Evolutionary conservation across 2,888 invertebrate genomes (phyloP).

Genomic region (Himalopsyche tibetana): DNA sequence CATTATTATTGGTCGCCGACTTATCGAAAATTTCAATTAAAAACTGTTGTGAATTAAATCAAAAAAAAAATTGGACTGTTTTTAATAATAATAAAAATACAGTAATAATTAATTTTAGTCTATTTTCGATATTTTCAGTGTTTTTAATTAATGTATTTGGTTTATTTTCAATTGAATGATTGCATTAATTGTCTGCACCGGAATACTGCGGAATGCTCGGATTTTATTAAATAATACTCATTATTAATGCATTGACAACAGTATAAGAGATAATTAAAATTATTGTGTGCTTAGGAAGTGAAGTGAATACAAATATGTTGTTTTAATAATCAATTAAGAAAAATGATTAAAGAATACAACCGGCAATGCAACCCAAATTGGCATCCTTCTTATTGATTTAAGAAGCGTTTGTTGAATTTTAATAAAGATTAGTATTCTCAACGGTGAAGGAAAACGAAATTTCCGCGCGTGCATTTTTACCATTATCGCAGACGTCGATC

Average conservation of each 20-base stretch:
- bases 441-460: conserved; percentile 1
- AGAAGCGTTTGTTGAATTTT: conserved; percentile 3
- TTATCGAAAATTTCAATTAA: no score
- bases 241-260: not conserved
- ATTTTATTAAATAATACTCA: not conserved
- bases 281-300: not conserved
- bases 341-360: not conserved
- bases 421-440: not conserved
- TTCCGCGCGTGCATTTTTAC: not conserved
- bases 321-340: conserved; percentile 20
- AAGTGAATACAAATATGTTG: not conserved
- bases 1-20: no score
- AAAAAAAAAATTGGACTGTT: no score
- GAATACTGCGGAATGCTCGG: not conserved
- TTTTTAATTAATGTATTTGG: conserved; percentile 34
- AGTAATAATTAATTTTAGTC: not conserved
- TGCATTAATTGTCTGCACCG: not conserved
- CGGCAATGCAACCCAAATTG: conserved; percentile 15
- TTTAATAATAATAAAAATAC: not conserved
- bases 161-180: conserved; percentile 19
- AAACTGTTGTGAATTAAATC: no score
- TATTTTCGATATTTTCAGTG: not conserved
- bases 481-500: not conserved
- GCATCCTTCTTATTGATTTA: conserved; percentile 16
- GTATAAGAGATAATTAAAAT: not conserved